Evolutionary conservation across 2,888 invertebrate species (phyloP), one percentile per base, ranked within the genome.

Genomic region (Resseliella maxima): DNA sequence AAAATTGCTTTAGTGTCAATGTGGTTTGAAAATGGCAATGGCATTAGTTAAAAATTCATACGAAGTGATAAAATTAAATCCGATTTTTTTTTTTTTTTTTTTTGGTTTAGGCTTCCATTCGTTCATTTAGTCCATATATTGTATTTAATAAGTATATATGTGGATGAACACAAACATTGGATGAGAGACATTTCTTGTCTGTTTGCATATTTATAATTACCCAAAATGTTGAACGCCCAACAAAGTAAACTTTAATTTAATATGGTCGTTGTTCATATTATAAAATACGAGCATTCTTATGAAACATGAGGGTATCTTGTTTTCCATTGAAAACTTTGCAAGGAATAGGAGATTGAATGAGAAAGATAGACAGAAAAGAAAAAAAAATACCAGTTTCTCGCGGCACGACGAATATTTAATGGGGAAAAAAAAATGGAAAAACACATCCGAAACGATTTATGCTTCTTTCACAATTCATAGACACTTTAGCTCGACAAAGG

Each of bases 31-130:
- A 15, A 72, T 2, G 72, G 72, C 72, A 72, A 27, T 5, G 27
- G 72, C 18, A 72, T 31, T 72, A 31, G 72, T 72, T 72, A 72
- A 72, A 31, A 72, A 72, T 72, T 72, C 72, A 72, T 72, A 72
- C 15, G 72, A 72, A 72, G 72, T 72, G 72, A 72, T 72, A 72
- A 72, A 72, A 72, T 72, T 12, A 72, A 72, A 72, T 72, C 72
- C 72, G 5, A 31, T 72, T 72, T 72, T 72, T 72, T 31, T 72
- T 5, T 5, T 59, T 31, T 6, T 41, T 41, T 41, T 41, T 41
- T 41, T 41, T 41, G 41, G 6, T 8, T 41, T 12, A 41, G 6
- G 12, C 12, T 41, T 41, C 12, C 41, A 41, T 41, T n/a, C n/a
- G n/a, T n/a, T 50, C 46, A 50, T 50, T 50, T 18, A 50, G 18